These are phyloP conservation scores for Eulimnadia texana DNA, from an alignment of 1,140 invertebrate genomes.

Conservation along the genomic window DNA sequence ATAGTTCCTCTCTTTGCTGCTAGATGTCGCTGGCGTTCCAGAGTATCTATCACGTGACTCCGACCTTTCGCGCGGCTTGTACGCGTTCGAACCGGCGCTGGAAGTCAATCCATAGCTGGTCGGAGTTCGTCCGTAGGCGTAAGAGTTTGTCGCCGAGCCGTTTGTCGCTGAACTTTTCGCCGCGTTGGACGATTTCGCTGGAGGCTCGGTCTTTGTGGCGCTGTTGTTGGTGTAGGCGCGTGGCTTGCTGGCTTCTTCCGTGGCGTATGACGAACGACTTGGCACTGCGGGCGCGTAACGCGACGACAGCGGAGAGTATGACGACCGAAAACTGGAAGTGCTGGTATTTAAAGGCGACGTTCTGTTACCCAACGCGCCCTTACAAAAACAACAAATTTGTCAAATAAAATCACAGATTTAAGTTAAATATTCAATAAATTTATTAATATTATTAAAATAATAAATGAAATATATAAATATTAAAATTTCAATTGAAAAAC, in stretches of 20 bases:
- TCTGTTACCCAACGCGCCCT: neutral
- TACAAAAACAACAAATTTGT: neutral
- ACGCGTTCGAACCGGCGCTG: neutral
- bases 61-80: neutral
- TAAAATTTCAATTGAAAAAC: too few species aligned
- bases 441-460: too few species aligned
- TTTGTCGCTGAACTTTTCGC: too few species aligned
- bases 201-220: neutral
- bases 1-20: neutral
- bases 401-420: too few species aligned
- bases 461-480: too few species aligned
- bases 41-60: neutral
- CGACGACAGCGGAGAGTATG: conserved; percentile 6
- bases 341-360: neutral
- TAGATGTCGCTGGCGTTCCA: neutral
- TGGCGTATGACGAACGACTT: neutral
- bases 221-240: conserved; percentile 1
- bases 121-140: neutral
- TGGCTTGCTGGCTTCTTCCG: neutral
- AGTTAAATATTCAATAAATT: too few species aligned
- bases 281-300: neutral
- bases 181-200: neutral
- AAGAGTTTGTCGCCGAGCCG: neutral
- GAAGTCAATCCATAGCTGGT: neutral
- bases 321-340: neutral